phyloP scores from a whole-genome alignment of 2,113 vertebrate genomes.

The Phalacrocorax aristotelis region DNA sequence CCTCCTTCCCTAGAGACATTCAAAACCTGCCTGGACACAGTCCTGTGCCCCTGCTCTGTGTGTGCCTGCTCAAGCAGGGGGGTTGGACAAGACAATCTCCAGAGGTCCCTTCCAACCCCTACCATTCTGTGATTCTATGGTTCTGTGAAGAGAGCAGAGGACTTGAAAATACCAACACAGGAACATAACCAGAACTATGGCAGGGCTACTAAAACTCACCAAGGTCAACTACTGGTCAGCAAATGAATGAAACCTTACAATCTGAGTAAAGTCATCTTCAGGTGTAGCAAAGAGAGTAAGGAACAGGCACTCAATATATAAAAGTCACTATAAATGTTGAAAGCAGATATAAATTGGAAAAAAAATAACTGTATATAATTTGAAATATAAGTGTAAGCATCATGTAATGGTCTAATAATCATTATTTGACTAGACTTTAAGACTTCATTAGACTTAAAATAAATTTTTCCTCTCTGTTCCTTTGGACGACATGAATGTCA shows the following conservation, averaged over 20 bases:
- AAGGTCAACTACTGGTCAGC: background rate
- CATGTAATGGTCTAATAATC: background rate
- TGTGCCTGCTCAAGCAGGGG: no score
- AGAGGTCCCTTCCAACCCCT: no score
- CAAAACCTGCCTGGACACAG: no score
- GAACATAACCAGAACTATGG: background rate
- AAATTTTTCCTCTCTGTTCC: background rate
- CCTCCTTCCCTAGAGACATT: no score
- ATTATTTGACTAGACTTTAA: background rate
- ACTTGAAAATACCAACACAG: background rate
- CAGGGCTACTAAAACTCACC: background rate
- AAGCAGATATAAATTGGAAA: background rate
- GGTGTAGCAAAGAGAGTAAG: background rate
- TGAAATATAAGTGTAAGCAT: background rate
- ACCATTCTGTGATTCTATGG: no score
- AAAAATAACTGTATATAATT: background rate
- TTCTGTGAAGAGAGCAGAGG: background rate
- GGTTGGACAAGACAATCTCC: no score
- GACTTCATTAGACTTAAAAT: background rate
- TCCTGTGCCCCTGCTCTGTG: no score
- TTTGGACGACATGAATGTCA: background rate
- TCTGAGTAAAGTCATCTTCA: background rate
- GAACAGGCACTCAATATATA: background rate
- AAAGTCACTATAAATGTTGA: background rate
- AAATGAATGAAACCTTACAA: accelerated